phyloP scores from a whole-genome alignment of 2,888 invertebrate genomes.

The Congeria kusceri region DNA sequence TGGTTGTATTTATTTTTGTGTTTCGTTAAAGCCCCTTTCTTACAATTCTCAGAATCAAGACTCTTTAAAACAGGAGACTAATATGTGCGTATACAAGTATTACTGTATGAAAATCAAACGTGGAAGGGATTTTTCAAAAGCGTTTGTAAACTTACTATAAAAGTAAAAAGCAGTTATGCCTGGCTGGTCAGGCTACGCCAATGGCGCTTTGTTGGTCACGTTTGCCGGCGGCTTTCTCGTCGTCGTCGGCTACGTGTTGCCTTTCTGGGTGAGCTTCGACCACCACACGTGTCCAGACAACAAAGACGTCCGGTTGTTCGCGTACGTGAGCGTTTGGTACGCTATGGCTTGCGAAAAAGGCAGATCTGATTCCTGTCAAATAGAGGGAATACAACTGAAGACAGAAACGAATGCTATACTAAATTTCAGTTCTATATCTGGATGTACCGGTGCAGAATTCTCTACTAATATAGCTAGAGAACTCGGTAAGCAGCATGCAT shows the following conservation, averaged over 20 bases:
- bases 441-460: neutral
- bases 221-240: neutral
- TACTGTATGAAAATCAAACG: too few species aligned
- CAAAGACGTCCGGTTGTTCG: neutral
- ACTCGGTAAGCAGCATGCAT: neutral
- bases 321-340: neutral
- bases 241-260: neutral
- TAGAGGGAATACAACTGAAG: neutral
- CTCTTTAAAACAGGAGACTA: too few species aligned
- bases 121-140: too few species aligned
- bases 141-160: too few species aligned
- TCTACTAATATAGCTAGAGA: neutral
- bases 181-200: neutral
- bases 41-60: too few species aligned
- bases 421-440: neutral
- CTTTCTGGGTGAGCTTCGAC: slow-evolving; percentile 3
- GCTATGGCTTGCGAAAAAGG: neutral
- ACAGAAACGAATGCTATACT: too few species aligned
- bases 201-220: neutral
- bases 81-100: too few species aligned
- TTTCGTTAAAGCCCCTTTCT: too few species aligned
- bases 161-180: too few species aligned
- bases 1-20: too few species aligned
- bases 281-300: neutral
- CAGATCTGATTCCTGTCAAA: neutral